Evolutionary conservation across 2,113 vertebrate species (phyloP).

Genomic region (Jaculus jaculus): DNA sequence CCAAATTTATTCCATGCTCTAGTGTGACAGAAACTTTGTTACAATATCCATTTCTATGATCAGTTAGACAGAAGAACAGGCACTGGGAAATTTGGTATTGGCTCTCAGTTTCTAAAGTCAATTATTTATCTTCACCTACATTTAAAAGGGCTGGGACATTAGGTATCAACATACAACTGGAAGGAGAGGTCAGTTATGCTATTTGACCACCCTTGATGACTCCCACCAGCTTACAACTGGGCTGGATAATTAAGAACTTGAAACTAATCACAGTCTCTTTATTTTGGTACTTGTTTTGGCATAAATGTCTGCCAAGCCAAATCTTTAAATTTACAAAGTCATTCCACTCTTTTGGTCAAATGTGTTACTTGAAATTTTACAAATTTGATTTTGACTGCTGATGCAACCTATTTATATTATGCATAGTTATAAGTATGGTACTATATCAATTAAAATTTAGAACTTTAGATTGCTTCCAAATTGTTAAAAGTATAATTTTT

Average conservation of each 20-base stretch:
- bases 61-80: background rate
- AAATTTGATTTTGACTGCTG: background rate
- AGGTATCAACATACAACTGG: background rate
- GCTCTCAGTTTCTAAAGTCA: background rate
- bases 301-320: background rate
- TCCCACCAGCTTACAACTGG: background rate
- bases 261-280: no score
- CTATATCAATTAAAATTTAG: background rate
- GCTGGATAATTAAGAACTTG: background rate
- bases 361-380: background rate
- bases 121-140: slow-evolving; percentile 31
- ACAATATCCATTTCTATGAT: background rate
- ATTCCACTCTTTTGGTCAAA: background rate
- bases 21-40: background rate
- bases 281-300: no score
- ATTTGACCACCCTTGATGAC: background rate
- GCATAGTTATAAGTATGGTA: background rate
- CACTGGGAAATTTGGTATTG: background rate
- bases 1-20: background rate
- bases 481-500: no score
- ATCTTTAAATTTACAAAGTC: slow-evolving; percentile 5
- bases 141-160: background rate
- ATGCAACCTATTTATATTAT: no score
- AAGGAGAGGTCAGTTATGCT: background rate
- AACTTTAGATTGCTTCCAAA: background rate